Evolutionary conservation across 30 jellyfish, hydroid and myxozoan genomes (phyloP), one percentile per base, ranked within the genome.

Genomic region (Hydra vulgaris): DNA sequence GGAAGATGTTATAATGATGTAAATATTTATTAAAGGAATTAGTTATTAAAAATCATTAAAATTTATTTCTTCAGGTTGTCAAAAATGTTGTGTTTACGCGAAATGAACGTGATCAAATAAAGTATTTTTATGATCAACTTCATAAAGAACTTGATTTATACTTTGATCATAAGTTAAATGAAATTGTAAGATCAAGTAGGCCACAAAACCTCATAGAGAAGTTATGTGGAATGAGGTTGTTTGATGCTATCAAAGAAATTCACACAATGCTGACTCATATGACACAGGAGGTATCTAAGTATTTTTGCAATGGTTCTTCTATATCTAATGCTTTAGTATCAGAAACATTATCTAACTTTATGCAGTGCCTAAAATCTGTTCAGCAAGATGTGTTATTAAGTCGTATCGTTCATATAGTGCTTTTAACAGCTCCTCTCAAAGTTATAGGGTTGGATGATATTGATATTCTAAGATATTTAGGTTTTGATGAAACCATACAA

Each of bases 391-490:
- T 85, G 16, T 72, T 89, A 7, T 74, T 81, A 78, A 54, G 81
- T 7, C 82, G 83, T 71, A 56, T 89, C 21, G 84, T 89, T 72
- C 95, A 89, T 56, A 81, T 89, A 21, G 53, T 89, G 18, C 78
- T 89, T 0, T 88, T 95, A 20, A 89, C 94, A 0, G 86, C 95
- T 8, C 76, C 80, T 17, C 85, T 80, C 26, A 87, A 83, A 54
- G 87, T 66, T 1, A 66, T 89, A 25, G 93, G 87, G 18, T 76
- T 23, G 74, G 95, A 85, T 18, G 97, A 89, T 70, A 25, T 15
- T 19, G 80, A 70, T 23, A 53, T 89, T 19, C 82, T 89, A 20
- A 83, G 77, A 27, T 71, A 26, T 21, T 89, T 89, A 53, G 97
- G 97, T 66, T 89, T 80, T 74, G 52, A 82, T 24, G 72, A 61